phyloP scores from a whole-genome alignment of 2,113 vertebrate genomes.

The Cyanoderma ruficeps region DNA sequence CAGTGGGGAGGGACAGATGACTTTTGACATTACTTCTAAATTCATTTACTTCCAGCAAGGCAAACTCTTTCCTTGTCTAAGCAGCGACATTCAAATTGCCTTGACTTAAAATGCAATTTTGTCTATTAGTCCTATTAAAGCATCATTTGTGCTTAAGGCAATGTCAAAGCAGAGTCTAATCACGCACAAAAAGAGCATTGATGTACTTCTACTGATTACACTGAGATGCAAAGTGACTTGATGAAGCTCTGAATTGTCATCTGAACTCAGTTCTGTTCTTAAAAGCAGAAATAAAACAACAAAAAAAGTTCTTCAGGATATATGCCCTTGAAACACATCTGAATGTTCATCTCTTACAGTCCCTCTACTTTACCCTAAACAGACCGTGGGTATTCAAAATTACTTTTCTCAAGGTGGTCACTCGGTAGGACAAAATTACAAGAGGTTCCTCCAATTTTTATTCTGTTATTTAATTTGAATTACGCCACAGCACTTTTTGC shows the following conservation, averaged over 20 bases:
- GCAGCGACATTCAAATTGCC: not conserved
- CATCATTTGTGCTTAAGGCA: slow-evolving; percentile 1
- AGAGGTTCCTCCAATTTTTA: not conserved
- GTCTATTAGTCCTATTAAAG: slow-evolving; percentile 33
- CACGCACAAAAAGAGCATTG: not conserved
- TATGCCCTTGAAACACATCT: not conserved
- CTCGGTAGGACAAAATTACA: not conserved
- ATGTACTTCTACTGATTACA: not conserved
- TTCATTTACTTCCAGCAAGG: not conserved
- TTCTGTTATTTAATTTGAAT: not conserved
- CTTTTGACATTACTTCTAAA: not conserved
- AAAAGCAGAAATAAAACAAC: not conserved
- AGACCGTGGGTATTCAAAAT: not conserved
- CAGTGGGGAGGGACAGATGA: not conserved
- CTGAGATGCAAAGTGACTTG: not conserved
- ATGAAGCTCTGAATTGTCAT: not conserved
- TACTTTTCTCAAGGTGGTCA: not conserved
- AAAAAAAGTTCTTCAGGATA: not conserved
- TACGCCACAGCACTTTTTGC: not conserved
- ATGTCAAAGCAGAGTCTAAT: slow-evolving; percentile 23
- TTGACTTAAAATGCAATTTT: slow-evolving; percentile 7
- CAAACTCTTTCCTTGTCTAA: not conserved
- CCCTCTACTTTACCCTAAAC: not conserved
- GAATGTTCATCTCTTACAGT: not conserved
- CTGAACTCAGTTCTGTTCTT: not conserved